Percentiles rank a stretch among this genome's conserved stretches.
These are phyloP conservation scores for Oophaga pumilio DNA, from an alignment of 2,113 vertebrate genomes.

Conservation along the genomic window DNA sequence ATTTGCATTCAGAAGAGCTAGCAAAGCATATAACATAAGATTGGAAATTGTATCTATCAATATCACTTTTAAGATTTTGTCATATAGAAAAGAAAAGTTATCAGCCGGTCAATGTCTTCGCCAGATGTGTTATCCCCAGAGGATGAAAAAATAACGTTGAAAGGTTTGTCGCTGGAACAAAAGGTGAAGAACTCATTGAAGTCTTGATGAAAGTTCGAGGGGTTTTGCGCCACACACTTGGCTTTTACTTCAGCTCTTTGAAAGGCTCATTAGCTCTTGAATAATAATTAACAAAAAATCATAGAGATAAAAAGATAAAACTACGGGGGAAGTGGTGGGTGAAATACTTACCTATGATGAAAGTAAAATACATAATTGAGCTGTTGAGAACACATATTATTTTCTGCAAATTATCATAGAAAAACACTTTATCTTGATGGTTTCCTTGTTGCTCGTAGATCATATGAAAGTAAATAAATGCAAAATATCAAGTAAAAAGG, in stretches of 20 bases:
- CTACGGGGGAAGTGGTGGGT: neutral
- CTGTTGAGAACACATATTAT: neutral
- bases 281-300: conserved; percentile 43
- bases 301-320: conserved; percentile 31
- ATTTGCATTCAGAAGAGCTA: too few relatives aligned
- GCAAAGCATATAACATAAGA: too few relatives aligned
- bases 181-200: conserved; percentile 47
- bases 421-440: neutral
- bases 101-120: neutral
- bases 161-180: conserved; percentile 12
- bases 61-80: too few relatives aligned
- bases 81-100: too few relatives aligned
- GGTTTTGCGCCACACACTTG: neutral
- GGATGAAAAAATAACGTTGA: neutral
- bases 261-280: conserved; percentile 3
- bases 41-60: too few relatives aligned
- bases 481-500: neutral
- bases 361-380: neutral
- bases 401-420: neutral
- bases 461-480: neutral
- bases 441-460: neutral
- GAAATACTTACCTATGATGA: conserved; percentile 7
- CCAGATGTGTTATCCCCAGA: neutral
- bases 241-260: conserved; percentile 12
- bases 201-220: conserved; percentile 25